Base-by-base conservation (phyloP, 2,113 vertebrate genomes). In the Chaenocephalus aceratus region DNA sequence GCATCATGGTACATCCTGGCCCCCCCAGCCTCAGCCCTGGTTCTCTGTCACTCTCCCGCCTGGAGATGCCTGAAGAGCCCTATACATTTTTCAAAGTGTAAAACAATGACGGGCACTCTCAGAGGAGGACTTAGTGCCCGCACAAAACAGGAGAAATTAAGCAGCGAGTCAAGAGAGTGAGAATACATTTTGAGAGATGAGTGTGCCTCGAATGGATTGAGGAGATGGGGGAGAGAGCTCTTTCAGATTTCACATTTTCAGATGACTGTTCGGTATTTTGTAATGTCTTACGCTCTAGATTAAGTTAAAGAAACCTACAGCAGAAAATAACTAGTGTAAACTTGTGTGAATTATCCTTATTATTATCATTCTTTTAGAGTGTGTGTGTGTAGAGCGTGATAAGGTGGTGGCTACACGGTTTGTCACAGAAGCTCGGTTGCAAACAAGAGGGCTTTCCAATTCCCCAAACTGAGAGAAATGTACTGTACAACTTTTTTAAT, bases 121-220 rank as follows among this genome's bases (percentile, higher is more conserved):
- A 23, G 68, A 72, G 80, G 62, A 76, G 45, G 61, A 51, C 63
- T 68, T 76, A 58, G 70, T 51, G 60, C 36, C 30, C 26, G 15
- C 59, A 58, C 71, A 73, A 82, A 91, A 72, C 5, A 59, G 80
- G 70, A 82, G 82, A 93, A 90, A 88, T 90, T 68, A 60, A 83
- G 84, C 84, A 70, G 71, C 73, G 79, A 84, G 81, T 69, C 56
- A 51, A 72, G 75, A 80, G 62, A 76, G 67, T 64, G 72, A 83
- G 75, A 77, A 75, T 69, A 73, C 83, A 88, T 85, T 68, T 67
- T 82, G 80, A 83, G 70, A 52, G 79, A 91, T 86, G 81, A 71
- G 79, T 79, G 70, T 83, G 78, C 56, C 12, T 18, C 13, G 59
- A 45, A 45, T 44, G 58, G 72, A 80, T 48, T 23, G 41, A 23